Evolutionary conservation across 2,888 invertebrate genomes (phyloP).

Genomic region (Drosophila picticornis): DNA sequence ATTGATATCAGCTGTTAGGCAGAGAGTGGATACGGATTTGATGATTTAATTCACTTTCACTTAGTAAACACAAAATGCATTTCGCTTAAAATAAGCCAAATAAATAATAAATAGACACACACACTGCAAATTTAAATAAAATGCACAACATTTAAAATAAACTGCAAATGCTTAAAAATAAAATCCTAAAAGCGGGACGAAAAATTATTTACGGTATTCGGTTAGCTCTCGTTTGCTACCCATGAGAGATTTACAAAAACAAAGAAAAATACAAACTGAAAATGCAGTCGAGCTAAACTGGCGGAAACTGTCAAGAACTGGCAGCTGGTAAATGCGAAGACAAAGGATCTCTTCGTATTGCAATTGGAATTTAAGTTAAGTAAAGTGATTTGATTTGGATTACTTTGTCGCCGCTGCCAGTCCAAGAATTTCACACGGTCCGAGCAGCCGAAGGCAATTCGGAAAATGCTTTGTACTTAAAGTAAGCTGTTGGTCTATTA

Average conservation of each 20-base stretch:
- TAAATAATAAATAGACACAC: conserved; percentile 56
- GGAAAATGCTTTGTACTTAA: conserved; percentile 46
- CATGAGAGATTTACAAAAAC: conserved; percentile 35
- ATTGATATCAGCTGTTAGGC: conserved; percentile 53
- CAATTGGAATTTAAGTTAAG: conserved; percentile 69
- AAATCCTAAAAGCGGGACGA: conserved; percentile 18
- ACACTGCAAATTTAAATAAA: conserved; percentile 58
- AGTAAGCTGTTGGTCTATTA: conserved; percentile 16
- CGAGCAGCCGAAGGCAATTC: conserved; percentile 44
- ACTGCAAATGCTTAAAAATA: conserved; percentile 65
- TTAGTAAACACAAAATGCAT: conserved; percentile 33
- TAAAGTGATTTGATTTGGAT: conserved; percentile 66
- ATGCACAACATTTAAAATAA: conserved; percentile 62
- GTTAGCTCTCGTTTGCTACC: conserved; percentile 27
- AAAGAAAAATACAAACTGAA: conserved; percentile 24
- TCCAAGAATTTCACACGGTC: conserved; percentile 37
- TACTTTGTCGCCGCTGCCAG: conserved; percentile 49
- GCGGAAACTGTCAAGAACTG: conserved; percentile 39
- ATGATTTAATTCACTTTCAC: conserved; percentile 54
- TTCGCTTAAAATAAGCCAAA: conserved; percentile 45
- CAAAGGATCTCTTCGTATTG: conserved; percentile 47
- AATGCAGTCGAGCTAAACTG: conserved; percentile 41
- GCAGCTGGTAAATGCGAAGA: conserved; percentile 51
- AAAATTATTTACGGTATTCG: conserved; percentile 57
- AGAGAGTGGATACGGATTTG: conserved; percentile 38